Conservation (phyloP, 2,113 vertebrate genomes). For the Myotis davidii region DNA sequence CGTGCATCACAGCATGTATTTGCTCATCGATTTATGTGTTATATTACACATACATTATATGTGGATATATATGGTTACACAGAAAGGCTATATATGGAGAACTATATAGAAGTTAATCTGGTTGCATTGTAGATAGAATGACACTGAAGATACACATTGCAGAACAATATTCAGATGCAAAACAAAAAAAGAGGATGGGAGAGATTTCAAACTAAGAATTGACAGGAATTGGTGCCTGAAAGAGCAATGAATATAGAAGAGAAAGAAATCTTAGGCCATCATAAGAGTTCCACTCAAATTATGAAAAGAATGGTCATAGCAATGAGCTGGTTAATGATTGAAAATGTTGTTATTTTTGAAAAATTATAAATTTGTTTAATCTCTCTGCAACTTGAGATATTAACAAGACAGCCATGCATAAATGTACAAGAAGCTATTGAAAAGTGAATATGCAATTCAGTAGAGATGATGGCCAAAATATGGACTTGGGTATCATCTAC, state of each 20-base stretch:
- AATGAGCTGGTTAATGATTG: background rate
- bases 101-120: too few species aligned
- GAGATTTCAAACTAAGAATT: background rate
- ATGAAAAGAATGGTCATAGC: background rate
- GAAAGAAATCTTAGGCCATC: background rate
- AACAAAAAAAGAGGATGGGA: too few species aligned
- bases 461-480: background rate
- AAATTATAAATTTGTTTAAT: background rate
- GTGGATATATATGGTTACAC: background rate
- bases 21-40: background rate
- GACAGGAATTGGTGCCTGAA: background rate
- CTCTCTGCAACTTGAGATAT: background rate
- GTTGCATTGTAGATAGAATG: background rate
- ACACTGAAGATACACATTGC: background rate
- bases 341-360: background rate
- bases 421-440: background rate
- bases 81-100: background rate
- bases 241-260: background rate
- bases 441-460: background rate
- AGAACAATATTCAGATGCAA: background rate
- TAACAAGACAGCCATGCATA: background rate
- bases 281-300: background rate
- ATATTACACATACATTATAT: background rate
- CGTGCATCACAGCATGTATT: background rate
- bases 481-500: background rate